Conservation (phyloP, 2,113 vertebrate genomes). For the Perca schrenkii region DNA sequence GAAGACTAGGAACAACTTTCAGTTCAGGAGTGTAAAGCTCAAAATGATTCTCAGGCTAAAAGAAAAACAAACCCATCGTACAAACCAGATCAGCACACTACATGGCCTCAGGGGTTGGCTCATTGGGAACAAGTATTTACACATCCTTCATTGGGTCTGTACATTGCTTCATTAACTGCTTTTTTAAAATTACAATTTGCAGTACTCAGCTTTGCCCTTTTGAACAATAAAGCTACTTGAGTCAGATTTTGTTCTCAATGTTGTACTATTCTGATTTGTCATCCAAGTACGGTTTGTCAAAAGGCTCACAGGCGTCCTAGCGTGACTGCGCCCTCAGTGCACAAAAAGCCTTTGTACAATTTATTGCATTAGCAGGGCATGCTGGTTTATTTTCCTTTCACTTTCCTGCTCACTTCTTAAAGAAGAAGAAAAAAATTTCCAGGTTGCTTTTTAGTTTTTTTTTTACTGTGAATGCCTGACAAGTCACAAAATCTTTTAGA, state of each 20-base stretch:
- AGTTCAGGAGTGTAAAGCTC: slow-evolving; percentile 37
- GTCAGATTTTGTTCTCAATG: neutral
- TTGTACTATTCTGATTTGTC: neutral
- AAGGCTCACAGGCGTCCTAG: slow-evolving; percentile 38
- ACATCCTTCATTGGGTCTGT: slow-evolving; percentile 49
- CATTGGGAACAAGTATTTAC: slow-evolving; percentile 64
- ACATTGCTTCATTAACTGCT: slow-evolving; percentile 34
- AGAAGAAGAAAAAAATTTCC: too few species aligned
- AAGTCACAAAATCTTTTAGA: slow-evolving; percentile 3
- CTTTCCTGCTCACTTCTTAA: slow-evolving; percentile 23
- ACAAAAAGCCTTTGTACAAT: slow-evolving; percentile 40
- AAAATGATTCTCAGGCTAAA: neutral
- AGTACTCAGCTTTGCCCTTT: neutral
- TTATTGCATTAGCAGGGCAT: neutral
- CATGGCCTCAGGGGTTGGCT: slow-evolving; percentile 50
- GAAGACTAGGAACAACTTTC: slow-evolving; percentile 42
- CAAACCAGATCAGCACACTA: slow-evolving; percentile 37
- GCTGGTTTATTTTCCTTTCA: neutral
- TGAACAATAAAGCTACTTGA: neutral
- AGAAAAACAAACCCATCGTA: slow-evolving; percentile 21
- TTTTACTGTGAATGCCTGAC: slow-evolving; percentile 22
- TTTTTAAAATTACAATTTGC: neutral
- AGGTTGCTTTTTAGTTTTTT: neutral
- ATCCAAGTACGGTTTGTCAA: slow-evolving; percentile 4
- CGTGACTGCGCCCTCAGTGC: slow-evolving; percentile 34